These are phyloP conservation scores for Halichoeres trimaculatus DNA, from an alignment of 2,113 vertebrate species.

Conservation along the genomic window DNA sequence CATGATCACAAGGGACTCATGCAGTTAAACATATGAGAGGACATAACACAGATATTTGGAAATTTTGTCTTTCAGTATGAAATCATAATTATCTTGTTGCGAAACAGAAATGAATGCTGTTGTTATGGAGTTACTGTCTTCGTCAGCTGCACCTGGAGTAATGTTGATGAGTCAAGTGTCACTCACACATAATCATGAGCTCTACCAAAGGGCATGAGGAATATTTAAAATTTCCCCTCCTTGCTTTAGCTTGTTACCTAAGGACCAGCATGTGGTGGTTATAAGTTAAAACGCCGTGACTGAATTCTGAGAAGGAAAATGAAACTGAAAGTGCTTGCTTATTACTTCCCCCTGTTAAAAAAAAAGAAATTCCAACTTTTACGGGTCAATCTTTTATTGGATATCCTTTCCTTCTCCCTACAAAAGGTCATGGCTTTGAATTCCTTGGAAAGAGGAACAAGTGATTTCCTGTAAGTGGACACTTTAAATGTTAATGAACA, in stretches of 20 bases:
- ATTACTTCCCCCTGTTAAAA: background rate
- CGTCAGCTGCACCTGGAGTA: background rate
- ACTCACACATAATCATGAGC: background rate
- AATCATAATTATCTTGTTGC: too few species aligned
- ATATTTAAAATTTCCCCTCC: background rate
- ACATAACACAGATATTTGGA: too few species aligned
- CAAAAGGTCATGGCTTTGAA: background rate
- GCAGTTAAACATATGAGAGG: too few species aligned
- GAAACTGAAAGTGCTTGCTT: conserved; percentile 39
- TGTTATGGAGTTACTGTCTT: background rate
- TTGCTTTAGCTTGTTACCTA: background rate
- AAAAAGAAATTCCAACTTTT: background rate
- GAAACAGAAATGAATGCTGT: too few species aligned
- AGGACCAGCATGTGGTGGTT: too few species aligned
- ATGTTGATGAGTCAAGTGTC: conserved; percentile 1
- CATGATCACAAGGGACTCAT: too few species aligned
- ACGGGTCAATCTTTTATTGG: too few species aligned
- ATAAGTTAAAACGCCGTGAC: too few species aligned
- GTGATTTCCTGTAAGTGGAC: conserved; percentile 7
- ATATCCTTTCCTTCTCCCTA: background rate
- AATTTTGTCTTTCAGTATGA: too few species aligned
- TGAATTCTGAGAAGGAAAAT: conserved; percentile 27
- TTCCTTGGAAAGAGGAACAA: conserved; percentile 35
- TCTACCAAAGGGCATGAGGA: background rate
- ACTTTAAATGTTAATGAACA: background rate